Conservation (phyloP, 1,140 invertebrate species). For the Yoshiicerus persimilis region DNA sequence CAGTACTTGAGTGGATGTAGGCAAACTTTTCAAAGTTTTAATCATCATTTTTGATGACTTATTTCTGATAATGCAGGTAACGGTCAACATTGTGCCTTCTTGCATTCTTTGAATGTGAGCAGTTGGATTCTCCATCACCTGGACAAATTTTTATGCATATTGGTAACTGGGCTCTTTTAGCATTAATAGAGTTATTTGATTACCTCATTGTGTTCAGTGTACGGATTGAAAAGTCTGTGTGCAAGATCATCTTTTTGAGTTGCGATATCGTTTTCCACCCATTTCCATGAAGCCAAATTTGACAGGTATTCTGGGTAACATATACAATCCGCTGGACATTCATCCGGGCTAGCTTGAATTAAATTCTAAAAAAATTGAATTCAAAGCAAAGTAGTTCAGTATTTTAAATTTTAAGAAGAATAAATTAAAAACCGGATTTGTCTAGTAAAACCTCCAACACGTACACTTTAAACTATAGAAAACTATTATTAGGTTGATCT, state of each 20-base stretch:
- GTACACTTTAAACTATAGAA: too few relatives aligned
- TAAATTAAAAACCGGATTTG: too few relatives aligned
- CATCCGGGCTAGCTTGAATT: not conserved
- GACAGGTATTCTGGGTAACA: constrained; percentile 41
- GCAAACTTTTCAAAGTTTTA: constrained; percentile 57
- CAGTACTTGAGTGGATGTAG: constrained; percentile 61
- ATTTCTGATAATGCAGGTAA: constrained; percentile 61
- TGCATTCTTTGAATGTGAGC: not conserved
- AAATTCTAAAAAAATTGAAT: not conserved
- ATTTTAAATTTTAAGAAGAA: too few relatives aligned
- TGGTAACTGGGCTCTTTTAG: not conserved
- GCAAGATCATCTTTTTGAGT: constrained; percentile 18
- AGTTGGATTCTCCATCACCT: constrained; percentile 42
- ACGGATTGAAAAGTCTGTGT: constrained; percentile 35
- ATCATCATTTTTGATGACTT: constrained; percentile 53
- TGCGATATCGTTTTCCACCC: constrained; percentile 36
- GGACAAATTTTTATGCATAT: not conserved
- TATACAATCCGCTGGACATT: constrained; percentile 44
- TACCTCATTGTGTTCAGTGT: constrained; percentile 46
- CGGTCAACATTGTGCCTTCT: constrained; percentile 55
- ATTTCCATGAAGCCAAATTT: constrained; percentile 45
- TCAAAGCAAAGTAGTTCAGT: not conserved
- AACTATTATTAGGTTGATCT: too few relatives aligned
- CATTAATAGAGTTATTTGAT: not conserved
- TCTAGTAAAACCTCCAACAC: too few relatives aligned